Percentiles rank a stretch among this genome's conserved stretches.
These are phyloP conservation scores for Drosophila biarmipes DNA, from an alignment of 1,140 invertebrate species.

Conservation along the genomic window DNA sequence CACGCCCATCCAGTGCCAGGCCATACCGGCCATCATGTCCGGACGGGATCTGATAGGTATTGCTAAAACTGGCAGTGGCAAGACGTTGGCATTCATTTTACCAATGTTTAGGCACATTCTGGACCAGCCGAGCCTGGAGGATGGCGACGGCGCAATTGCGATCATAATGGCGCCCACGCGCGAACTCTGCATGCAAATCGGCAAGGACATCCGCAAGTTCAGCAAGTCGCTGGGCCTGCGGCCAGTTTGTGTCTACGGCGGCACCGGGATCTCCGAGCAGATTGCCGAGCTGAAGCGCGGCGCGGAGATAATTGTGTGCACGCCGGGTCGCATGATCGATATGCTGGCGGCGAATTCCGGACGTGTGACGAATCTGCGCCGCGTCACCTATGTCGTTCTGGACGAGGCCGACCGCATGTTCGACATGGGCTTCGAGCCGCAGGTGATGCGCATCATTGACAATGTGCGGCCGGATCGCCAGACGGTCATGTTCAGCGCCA, in stretches of 20 bases:
- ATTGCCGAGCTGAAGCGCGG: constrained; percentile 99
- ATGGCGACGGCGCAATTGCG: constrained; percentile 98
- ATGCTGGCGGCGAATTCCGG: constrained; percentile 99
- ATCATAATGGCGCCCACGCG: constrained; percentile 99
- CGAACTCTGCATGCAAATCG: constrained; percentile 99
- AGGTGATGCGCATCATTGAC: constrained; percentile 99
- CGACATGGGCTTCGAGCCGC: constrained; percentile 99
- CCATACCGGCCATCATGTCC: constrained; percentile 99
- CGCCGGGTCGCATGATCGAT: constrained; percentile 99
- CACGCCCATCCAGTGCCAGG: constrained; percentile 99
- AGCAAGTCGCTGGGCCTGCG: constrained; percentile 94
- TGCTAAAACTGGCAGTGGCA: constrained; percentile 99
- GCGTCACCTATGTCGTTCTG: constrained; percentile 98
- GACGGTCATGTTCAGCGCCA: constrained; percentile 99
- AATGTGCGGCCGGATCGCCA: constrained; percentile 98
- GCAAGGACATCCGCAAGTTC: constrained; percentile 98
- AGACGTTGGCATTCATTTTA: constrained; percentile 98
- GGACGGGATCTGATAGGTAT: constrained; percentile 99
- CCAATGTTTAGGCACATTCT: constrained; percentile 99
- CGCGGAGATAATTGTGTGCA: constrained; percentile 99
- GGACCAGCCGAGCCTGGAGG: constrained; percentile 96
- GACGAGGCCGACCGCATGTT: constrained; percentile 99
- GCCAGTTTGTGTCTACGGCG: constrained; percentile 99
- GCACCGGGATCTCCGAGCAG: constrained; percentile 91
- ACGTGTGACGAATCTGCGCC: constrained; percentile 96